Percentiles rank a stretch among this genome's conserved stretches.
These are phyloP conservation scores for Rhyacophila evoluta DNA, from an alignment of 2,888 invertebrate species.

Conservation along the genomic window DNA sequence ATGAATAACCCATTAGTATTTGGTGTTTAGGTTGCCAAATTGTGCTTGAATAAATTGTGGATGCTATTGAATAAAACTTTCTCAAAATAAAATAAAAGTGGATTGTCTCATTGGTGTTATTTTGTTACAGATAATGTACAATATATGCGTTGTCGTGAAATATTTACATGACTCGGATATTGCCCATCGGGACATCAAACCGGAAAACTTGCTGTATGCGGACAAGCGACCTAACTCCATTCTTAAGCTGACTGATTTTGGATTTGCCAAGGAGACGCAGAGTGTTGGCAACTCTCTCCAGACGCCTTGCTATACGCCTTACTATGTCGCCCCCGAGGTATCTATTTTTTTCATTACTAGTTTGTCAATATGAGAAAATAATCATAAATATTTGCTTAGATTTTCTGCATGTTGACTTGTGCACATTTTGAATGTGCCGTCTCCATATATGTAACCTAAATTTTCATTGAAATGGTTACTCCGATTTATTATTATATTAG, in stretches of 20 bases:
- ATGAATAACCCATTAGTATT: no score
- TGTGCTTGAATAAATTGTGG: no score
- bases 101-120: background rate
- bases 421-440: no score
- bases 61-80: no score
- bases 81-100: background rate
- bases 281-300: conserved; percentile 88
- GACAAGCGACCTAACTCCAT: conserved; percentile 80
- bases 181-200: conserved; percentile 97
- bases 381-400: no score
- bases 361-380: no score
- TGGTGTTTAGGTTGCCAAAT: no score
- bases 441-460: no score
- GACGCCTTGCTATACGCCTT: conserved; percentile 99
- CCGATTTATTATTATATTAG: no score
- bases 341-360: no score
- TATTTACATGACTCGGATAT: conserved; percentile 95
- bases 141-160: conserved; percentile 94
- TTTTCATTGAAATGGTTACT: no score
- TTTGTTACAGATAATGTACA: conserved; percentile 86
- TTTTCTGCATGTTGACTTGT: no score
- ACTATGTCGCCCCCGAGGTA: conserved; percentile 86
- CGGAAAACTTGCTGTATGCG: conserved; percentile 95
- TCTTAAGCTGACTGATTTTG: conserved; percentile 98
- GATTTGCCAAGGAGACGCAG: conserved; percentile 96